Percentiles rank a stretch among this genome's conserved stretches.
Evolutionary conservation across 2,797 vertebrate genomes (phyloP).

Genomic region (Eospalax fontanierii): DNA sequence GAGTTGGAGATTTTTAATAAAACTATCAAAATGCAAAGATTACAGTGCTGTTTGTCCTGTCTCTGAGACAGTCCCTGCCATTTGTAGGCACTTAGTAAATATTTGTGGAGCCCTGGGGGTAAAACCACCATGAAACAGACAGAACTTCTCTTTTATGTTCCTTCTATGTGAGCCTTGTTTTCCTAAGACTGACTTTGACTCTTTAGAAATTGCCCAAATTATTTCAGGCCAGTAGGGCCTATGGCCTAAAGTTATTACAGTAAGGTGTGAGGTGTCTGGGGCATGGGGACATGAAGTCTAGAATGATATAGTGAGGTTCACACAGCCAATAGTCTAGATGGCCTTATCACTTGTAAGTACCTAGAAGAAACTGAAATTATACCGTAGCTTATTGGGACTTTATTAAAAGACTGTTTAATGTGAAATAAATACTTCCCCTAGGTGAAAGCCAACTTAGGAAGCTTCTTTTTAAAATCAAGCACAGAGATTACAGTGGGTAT

Average conservation of each 20-base stretch:
- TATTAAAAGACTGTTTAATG: neutral
- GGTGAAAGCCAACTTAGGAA: conserved; percentile 3
- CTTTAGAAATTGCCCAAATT: neutral
- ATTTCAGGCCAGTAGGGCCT: neutral
- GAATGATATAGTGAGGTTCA: too few relatives aligned
- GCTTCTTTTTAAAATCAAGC: neutral
- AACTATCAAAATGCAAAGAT: neutral
- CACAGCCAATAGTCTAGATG: too few relatives aligned
- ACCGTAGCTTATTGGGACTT: neutral
- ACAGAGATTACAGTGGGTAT: neutral
- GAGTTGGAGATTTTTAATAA: neutral
- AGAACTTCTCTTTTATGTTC: neutral
- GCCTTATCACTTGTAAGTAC: neutral
- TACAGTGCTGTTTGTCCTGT: fast-evolving
- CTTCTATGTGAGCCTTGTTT: conserved; percentile 24
- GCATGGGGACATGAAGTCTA: neutral
- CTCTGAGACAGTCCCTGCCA: neutral
- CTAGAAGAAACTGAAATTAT: neutral
- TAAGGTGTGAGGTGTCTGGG: neutral
- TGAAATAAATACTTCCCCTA: neutral
- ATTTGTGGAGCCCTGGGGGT: neutral
- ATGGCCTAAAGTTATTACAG: neutral
- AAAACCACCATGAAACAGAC: neutral
- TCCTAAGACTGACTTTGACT: neutral
- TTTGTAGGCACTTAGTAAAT: neutral